A percentile compares a stretch with the other conserved stretches of the same genome.
These are phyloP conservation scores for Lasiurus borealis DNA, from an alignment of 2,113 vertebrate species.

Conservation along the genomic window DNA sequence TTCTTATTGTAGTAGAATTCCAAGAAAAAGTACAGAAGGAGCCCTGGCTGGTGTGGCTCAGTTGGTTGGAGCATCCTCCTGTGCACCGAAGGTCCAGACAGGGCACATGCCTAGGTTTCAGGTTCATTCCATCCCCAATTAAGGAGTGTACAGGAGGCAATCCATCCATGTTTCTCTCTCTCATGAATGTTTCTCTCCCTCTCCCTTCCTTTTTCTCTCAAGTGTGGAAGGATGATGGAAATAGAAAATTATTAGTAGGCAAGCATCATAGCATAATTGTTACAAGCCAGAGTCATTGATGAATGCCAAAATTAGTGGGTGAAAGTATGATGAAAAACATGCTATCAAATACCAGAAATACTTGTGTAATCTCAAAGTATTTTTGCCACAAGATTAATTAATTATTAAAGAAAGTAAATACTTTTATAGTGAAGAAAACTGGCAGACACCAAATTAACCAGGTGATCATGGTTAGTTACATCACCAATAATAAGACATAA, in stretches of 20 bases:
- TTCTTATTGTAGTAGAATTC: neutral
- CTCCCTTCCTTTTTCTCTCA: neutral
- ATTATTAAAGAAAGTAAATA: neutral
- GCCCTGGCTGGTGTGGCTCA: neutral
- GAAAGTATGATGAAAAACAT: conserved; percentile 7
- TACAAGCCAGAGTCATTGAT: neutral
- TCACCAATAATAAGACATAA: neutral
- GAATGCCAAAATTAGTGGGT: neutral
- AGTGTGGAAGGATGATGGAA: conserved; percentile 3
- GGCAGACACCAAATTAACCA: neutral
- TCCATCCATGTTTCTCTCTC: neutral
- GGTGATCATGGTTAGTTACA: neutral
- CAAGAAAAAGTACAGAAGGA: neutral
- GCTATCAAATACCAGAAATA: neutral
- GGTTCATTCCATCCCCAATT: neutral
- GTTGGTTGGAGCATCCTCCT: neutral
- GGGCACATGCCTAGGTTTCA: neutral
- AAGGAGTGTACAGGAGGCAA: neutral
- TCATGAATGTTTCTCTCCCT: no score
- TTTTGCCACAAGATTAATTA: neutral
- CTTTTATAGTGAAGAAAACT: neutral
- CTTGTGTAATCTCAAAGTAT: neutral
- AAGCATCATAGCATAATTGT: neutral
- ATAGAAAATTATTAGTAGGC: neutral
- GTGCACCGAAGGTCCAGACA: neutral